Percentiles rank a stretch among this genome's conserved stretches.
Evolutionary conservation across 2,113 vertebrate species (phyloP).

Genomic region (Nansenia antarctica): DNA sequence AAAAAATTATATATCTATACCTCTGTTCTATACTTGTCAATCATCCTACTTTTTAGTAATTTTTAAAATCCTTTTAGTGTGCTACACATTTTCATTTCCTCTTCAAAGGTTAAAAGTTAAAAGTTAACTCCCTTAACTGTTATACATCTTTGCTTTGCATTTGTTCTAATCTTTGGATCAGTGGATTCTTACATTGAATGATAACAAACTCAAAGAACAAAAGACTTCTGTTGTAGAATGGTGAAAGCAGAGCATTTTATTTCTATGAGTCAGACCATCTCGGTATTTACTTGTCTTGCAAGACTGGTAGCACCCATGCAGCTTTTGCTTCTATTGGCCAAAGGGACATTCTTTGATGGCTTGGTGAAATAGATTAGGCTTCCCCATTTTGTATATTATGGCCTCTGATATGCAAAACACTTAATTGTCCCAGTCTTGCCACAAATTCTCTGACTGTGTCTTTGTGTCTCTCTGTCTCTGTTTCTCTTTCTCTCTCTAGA

Average conservation of each 20-base stretch:
- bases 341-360: not conserved
- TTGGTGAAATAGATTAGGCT: not conserved
- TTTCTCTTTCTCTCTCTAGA: constrained; percentile 74
- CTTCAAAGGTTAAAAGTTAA: no score
- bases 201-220: not conserved
- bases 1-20: no score
- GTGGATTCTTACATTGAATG: not conserved
- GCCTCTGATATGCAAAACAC: not conserved
- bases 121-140: no score
- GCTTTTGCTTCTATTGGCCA: no score
- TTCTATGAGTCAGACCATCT: not conserved
- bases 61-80: no score
- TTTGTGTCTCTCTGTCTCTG: not conserved
- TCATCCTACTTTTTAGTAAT: no score
- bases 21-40: no score
- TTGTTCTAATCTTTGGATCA: no score
- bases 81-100: no score
- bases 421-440: not conserved
- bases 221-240: no score
- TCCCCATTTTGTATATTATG: not conserved
- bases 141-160: no score
- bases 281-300: not conserved
- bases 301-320: no score
- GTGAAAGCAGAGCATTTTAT: not conserved
- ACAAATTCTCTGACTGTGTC: not conserved